Base-by-base conservation (phyloP, 2,797 vertebrate genomes). In the Enteromius mattozi region DNA sequence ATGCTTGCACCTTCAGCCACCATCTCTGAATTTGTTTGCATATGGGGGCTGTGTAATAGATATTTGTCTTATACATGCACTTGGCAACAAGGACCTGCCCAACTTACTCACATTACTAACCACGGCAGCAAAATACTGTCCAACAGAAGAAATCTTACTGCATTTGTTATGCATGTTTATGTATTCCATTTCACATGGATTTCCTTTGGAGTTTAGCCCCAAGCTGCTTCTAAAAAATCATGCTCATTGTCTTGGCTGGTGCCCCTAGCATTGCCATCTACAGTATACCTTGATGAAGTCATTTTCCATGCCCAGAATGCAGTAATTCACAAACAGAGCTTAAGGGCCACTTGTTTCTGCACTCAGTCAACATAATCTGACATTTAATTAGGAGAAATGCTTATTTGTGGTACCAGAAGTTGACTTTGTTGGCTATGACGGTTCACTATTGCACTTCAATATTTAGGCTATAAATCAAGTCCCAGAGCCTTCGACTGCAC, bases 171-270 rank as follows among this genome's bases (percentile, higher is more conserved):
- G 2, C 82, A 83, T 27, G 30, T 51, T 2, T 86, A 40, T 17
- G 56, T 80, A 1, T 82, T 88, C 45, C 30, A 12, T 14, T 88
- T 37, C 30, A 85, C 40, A 2, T n/a, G 33, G 2, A 80, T 83
- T 40, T n/a, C 61, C 6, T 85, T 85, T 17, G 40, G 83, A 79
- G 79, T 16, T 86, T 65, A 0, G 78, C 72, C 4, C 63, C 72
- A 1, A 88, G 81, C 8, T 86, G 71, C 17, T 82, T 88, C n/a
- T 84, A 86, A 30, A 86, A 83, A 24, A 82, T 82, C 24, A 82
- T 85, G 74, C 17, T 4, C 9, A 70, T 37, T 9, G 17, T 87
- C 27, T 13, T 83, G 4, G 61, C 68, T 35, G 80, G 76, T 6
- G 75, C 85, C 21, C 76, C 49, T 12, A 70, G 61, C 4, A 47